A percentile compares a stretch with the other conserved stretches of the same genome.
These are phyloP conservation scores for Drosophila erecta DNA, from an alignment of 1,140 invertebrate genomes.

Conservation along the genomic window DNA sequence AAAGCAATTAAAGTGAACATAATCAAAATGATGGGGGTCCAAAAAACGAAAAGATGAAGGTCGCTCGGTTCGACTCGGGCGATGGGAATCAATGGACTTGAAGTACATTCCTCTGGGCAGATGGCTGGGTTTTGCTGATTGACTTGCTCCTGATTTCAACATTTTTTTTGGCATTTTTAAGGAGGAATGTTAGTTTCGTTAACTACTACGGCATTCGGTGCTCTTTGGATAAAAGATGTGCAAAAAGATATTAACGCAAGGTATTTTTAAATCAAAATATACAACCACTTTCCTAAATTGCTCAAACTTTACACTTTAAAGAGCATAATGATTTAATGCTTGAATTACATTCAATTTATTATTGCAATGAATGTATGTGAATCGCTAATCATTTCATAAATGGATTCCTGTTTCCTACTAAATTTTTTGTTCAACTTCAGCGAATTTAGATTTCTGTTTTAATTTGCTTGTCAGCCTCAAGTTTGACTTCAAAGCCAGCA, in stretches of 20 bases:
- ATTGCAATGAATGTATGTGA: background rate
- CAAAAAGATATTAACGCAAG: no score
- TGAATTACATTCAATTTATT: no score
- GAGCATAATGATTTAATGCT: no score
- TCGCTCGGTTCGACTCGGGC: slow-evolving; percentile 10
- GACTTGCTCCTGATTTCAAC: slow-evolving; percentile 24
- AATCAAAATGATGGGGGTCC: slow-evolving; percentile 3
- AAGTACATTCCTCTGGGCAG: slow-evolving; percentile 7
- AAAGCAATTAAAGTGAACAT: slow-evolving; percentile 36
- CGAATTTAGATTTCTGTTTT: slow-evolving; percentile 7
- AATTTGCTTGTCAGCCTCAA: background rate
- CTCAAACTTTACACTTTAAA: no score
- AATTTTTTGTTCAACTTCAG: background rate
- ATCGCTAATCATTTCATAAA: background rate
- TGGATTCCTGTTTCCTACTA: no score
- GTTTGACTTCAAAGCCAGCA: slow-evolving; percentile 29
- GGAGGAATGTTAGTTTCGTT: background rate
- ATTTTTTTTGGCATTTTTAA: background rate
- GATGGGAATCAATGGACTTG: slow-evolving; percentile 37
- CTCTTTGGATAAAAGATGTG: background rate
- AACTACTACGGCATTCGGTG: background rate
- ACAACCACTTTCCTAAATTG: no score
- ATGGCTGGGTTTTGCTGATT: slow-evolving; percentile 16
- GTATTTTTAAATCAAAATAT: no score
- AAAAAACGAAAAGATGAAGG: slow-evolving; percentile 11